Conservation (phyloP, 1,140 invertebrate species). For the Chionoecetes opilio region DNA sequence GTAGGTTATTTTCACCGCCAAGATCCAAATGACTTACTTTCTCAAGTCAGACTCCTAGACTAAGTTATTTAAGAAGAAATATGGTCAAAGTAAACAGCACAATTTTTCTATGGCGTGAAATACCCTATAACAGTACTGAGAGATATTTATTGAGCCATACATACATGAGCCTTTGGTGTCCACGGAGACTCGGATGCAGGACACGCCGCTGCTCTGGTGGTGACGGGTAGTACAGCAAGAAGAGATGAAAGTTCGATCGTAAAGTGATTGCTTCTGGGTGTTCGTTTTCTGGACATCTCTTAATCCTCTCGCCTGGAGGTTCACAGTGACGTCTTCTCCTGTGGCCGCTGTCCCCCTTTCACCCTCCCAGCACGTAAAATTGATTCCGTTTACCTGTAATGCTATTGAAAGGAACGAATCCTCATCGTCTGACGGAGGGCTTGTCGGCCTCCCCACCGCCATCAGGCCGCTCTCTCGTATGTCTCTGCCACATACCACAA, state of each 20-base stretch:
- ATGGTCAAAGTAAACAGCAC: no score
- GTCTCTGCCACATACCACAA: slow-evolving; percentile 42
- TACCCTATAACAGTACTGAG: no score
- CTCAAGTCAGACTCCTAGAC: no score
- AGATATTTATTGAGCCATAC: neutral
- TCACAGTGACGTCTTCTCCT: neutral
- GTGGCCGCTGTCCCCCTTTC: neutral
- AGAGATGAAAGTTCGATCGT: neutral
- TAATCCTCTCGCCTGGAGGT: neutral
- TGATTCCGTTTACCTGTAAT: neutral
- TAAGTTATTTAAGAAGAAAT: no score
- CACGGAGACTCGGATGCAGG: neutral
- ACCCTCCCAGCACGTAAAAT: neutral
- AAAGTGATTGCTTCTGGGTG: neutral
- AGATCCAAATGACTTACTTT: no score
- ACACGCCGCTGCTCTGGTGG: neutral
- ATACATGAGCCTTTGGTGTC: neutral
- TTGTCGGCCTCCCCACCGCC: neutral
- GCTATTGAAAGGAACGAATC: slow-evolving; percentile 6
- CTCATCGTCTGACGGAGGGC: neutral
- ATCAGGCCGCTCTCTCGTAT: neutral
- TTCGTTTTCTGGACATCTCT: neutral
- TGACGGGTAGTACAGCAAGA: neutral
- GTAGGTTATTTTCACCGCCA: no score
- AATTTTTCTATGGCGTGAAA: no score